Conservation (phyloP, 1,140 invertebrate species). For the Drosophila serrata region DNA sequence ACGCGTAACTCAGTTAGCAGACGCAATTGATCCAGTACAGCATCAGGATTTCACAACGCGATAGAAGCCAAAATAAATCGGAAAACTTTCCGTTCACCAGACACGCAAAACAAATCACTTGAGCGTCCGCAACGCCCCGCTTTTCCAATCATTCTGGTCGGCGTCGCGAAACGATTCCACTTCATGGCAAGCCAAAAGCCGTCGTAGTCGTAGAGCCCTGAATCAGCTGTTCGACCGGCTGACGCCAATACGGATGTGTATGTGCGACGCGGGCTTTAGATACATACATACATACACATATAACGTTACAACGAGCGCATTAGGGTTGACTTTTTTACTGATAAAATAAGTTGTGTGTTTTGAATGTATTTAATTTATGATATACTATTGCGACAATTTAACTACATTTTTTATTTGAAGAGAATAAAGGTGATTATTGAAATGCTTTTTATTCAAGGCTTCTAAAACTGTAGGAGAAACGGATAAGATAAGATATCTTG, state of each 20-base stretch:
- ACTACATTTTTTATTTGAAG: neutral
- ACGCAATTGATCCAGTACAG: slow-evolving; percentile 12
- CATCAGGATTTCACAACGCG: slow-evolving; percentile 12
- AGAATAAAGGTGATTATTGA: no score
- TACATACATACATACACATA: neutral
- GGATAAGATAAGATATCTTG: slow-evolving; percentile 9
- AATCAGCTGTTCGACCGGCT: slow-evolving; percentile 48
- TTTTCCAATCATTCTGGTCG: slow-evolving; percentile 44
- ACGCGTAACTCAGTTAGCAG: neutral
- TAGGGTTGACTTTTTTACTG: slow-evolving; percentile 18
- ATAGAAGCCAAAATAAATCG: slow-evolving; percentile 10
- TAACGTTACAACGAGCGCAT: slow-evolving; percentile 9
- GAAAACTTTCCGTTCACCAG: slow-evolving; percentile 44
- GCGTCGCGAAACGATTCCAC: slow-evolving; percentile 13
- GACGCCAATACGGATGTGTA: slow-evolving; percentile 4
- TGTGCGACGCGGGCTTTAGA: neutral
- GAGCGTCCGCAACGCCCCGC: slow-evolving; percentile 15
- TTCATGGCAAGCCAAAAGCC: slow-evolving; percentile 22
- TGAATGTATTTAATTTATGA: neutral
- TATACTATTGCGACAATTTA: neutral
- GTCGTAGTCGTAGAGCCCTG: neutral
- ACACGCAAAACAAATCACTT: slow-evolving; percentile 37
- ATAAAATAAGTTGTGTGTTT: neutral
- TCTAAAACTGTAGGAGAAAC: no score
- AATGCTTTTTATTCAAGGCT: no score